These are phyloP conservation scores for Pterophyllum scalare DNA, from an alignment of 2,113 vertebrate genomes.

Conservation along the genomic window DNA sequence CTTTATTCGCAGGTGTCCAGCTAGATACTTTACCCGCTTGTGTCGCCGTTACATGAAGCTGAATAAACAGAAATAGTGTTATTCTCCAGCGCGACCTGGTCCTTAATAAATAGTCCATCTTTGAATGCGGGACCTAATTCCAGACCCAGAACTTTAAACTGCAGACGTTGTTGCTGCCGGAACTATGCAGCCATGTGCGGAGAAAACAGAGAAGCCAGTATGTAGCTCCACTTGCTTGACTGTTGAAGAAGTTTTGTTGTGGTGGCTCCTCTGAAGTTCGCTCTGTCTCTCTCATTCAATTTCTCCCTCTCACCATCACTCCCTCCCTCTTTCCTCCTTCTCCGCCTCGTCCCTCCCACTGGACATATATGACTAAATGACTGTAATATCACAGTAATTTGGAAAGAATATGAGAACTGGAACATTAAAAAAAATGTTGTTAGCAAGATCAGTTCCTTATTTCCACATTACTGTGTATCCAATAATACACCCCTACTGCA, in stretches of 20 bases:
- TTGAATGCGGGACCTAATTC: conserved; percentile 54
- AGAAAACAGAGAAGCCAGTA: conserved; percentile 28
- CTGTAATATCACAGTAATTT: not conserved
- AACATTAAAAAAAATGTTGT: not conserved
- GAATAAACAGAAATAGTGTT: conserved; percentile 60
- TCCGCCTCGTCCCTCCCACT: conserved; percentile 62
- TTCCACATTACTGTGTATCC: too few relatives aligned
- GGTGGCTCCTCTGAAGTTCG: conserved; percentile 62
- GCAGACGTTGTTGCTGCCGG: conserved; percentile 26
- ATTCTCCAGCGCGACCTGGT: conserved; percentile 59
- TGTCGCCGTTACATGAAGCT: conserved; percentile 62
- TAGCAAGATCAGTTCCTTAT: not conserved
- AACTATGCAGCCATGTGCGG: conserved; percentile 70
- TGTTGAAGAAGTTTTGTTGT: conserved; percentile 71
- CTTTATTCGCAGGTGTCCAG: conserved; percentile 1
- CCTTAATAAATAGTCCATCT: conserved; percentile 75
- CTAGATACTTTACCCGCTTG: conserved; percentile 76
- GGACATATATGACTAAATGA: conserved; percentile 10
- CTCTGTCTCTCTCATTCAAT: conserved; percentile 78
- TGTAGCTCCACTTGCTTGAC: conserved; percentile 62
- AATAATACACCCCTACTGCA: too few relatives aligned
- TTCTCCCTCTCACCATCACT: conserved; percentile 76
- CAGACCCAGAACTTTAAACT: conserved; percentile 52
- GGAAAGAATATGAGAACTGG: not conserved
- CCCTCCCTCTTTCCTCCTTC: conserved; percentile 64